Conservation (phyloP, 2,888 invertebrate species). For the Patella pellucida region DNA sequence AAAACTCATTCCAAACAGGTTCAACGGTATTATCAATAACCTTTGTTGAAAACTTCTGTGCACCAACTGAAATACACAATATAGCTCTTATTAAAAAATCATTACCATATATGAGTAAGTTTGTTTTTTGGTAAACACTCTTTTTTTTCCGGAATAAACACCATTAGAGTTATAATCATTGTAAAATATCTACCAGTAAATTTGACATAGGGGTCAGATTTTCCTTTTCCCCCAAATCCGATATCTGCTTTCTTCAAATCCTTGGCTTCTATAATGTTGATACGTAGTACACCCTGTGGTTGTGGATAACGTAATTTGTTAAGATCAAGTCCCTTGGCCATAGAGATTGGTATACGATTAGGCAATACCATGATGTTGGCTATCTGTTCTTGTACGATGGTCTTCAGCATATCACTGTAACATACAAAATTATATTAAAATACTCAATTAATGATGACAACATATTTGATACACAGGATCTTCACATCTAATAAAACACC, state of each 20-base stretch:
- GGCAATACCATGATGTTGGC: constrained; percentile 94
- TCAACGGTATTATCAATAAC: constrained; percentile 93
- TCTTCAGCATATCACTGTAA: constrained; percentile 86
- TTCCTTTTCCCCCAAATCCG: constrained; percentile 91
- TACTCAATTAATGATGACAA: background rate
- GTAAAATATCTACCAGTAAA: constrained; percentile 67
- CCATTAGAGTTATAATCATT: background rate
- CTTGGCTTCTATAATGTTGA: constrained; percentile 94
- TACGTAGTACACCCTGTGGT: constrained; percentile 94
- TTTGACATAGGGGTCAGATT: constrained; percentile 97
- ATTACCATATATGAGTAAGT: background rate
- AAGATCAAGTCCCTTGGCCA: constrained; percentile 88
- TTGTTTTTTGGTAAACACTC: background rate
- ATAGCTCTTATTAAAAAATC: background rate
- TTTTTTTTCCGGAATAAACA: background rate
- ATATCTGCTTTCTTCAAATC: constrained; percentile 97
- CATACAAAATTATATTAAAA: constrained; percentile 24
- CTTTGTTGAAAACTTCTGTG: constrained; percentile 92
- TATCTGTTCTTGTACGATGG: constrained; percentile 91
- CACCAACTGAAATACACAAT: constrained; percentile 82
- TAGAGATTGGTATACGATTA: constrained; percentile 91
- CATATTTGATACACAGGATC: too few relatives aligned
- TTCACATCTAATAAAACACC: too few relatives aligned
- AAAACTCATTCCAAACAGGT: constrained; percentile 98
- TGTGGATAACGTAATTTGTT: constrained; percentile 88